Percentiles rank a stretch among this genome's conserved stretches.
Conservation (phyloP, 2,113 vertebrate species). For the Shinisaurus crocodilurus region DNA sequence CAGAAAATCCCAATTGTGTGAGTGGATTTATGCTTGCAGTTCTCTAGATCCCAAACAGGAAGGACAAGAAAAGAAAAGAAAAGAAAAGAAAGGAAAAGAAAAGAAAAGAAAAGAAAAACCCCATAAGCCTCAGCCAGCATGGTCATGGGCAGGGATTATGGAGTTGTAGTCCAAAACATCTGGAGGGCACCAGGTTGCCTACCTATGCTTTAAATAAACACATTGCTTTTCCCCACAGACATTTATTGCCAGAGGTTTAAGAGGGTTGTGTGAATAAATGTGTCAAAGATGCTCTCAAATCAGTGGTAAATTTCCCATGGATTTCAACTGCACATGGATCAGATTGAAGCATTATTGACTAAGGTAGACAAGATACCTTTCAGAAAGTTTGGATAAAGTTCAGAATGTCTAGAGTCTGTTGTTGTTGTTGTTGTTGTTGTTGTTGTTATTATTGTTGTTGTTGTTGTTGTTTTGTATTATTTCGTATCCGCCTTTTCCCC, state of each 20-base stretch:
- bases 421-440: too few relatives aligned
- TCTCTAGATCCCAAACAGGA: not conserved
- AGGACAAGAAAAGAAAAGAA: not conserved
- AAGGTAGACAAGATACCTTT: not conserved
- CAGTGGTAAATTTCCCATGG: constrained; percentile 2
- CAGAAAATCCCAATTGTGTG: not conserved
- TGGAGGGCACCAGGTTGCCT: not conserved
- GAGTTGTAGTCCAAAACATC: too few relatives aligned
- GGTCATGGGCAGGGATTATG: too few relatives aligned
- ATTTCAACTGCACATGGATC: not conserved
- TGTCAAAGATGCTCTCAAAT: constrained; percentile 18
- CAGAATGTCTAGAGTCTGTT: not conserved
- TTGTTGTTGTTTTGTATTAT: too few relatives aligned
- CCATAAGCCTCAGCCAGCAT: not conserved
- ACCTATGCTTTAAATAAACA: not conserved
- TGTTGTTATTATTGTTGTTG: too few relatives aligned
- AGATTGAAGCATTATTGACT: not conserved
- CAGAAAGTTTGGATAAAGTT: not conserved
- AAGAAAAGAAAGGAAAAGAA: not conserved
- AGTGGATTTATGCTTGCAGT: not conserved
- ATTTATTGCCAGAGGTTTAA: not conserved
- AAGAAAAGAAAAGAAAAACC: not conserved
- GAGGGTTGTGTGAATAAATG: not conserved
- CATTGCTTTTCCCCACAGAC: not conserved
- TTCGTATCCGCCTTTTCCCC: too few relatives aligned